phyloP scores from a whole-genome alignment of 2,797 vertebrate genomes.

The Pempheris klunzingeri region DNA sequence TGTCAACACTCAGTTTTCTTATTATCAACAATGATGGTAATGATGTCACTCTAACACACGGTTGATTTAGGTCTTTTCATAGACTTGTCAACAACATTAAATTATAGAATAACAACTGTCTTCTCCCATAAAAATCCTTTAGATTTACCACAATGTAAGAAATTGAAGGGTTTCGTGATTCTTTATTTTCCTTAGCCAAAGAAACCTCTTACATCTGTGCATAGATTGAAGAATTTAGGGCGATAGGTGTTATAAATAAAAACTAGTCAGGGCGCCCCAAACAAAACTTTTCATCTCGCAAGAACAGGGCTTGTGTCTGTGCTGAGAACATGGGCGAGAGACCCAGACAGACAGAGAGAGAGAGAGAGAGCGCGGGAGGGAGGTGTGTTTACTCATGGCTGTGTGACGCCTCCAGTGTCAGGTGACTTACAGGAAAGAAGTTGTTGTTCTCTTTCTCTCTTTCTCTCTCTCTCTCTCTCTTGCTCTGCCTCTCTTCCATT shows the following conservation, averaged over 20 bases:
- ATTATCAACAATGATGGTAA: too few relatives aligned
- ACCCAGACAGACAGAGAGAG: constrained; percentile 37
- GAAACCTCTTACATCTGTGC: not conserved
- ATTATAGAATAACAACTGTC: not conserved
- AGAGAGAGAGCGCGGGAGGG: constrained; percentile 33
- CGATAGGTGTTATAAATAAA: constrained; percentile 41
- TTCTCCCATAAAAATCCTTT: not conserved
- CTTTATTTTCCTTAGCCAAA: not conserved
- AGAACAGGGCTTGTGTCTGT: constrained; percentile 25
- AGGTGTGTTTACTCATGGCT: constrained; percentile 72
- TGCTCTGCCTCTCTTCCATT: constrained; percentile 41
- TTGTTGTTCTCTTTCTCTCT: constrained; percentile 63
- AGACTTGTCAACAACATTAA: not conserved
- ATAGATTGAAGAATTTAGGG: not conserved
- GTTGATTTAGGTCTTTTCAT: not conserved
- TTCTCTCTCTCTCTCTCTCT: constrained; percentile 30
- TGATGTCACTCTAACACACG: too few relatives aligned
- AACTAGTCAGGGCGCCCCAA: constrained; percentile 9
- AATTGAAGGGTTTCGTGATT: not conserved
- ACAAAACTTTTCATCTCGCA: constrained; percentile 40
- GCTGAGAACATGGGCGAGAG: constrained; percentile 30
- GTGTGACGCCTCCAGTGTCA: constrained; percentile 76
- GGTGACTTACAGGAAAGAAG: constrained; percentile 81
- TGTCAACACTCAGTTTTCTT: not conserved
- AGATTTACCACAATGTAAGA: not conserved